Base-by-base conservation (phyloP, 2,113 vertebrate species). In the Bufo gargarizans region DNA sequence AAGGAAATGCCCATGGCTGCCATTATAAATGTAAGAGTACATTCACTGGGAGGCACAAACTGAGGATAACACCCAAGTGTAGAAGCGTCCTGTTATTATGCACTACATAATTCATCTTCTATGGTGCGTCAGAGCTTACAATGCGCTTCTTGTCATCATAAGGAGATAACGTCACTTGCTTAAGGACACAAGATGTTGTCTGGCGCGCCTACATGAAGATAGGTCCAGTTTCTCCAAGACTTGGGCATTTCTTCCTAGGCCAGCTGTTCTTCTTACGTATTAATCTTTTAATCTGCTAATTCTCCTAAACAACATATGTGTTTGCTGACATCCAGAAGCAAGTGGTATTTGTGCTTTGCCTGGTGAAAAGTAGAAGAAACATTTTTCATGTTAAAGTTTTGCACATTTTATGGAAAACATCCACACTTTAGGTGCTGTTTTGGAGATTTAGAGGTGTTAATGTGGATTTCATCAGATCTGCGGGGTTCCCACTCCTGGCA, bases 211-310 rank as follows among this genome's bases (percentile, higher is more conserved):
- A 53, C 17, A 53, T 87, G 50, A 71, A 80, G 59, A 80, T 50
- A 71, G 50, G 61, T 80, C 63, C 77, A 56, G 58, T 33, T 69
- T 33, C 56, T 79, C n/a, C 43, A 77, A 61, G 65, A 84, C 81
- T 69, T 84, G 67, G 71, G n/a, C 83, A 85, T 9, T 74, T 45
- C 63, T 86, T 63, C 5, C 45, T 63, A 50, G 53, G 72, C 50
- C 78, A 88, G 86, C 86, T 82, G 86, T 58, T 88, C 53, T 50
- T n/a, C n/a, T 13, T 61, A 61, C n/a, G 49, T 59, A 88, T 80
- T 88, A 88, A 88, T 80, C 65, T 74, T 74, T 74, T 82, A 88
- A 88, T 88, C 86, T 88, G 78, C 33, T 88, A 88, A 88, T 88
- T 55, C 67, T 81, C 16, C 49, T 82, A 82, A 88, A 69, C 82